A percentile compares a stretch with the other conserved stretches of the same genome.
phyloP scores from a whole-genome alignment of 2,888 invertebrate genomes.

The Thalpophila matura region DNA sequence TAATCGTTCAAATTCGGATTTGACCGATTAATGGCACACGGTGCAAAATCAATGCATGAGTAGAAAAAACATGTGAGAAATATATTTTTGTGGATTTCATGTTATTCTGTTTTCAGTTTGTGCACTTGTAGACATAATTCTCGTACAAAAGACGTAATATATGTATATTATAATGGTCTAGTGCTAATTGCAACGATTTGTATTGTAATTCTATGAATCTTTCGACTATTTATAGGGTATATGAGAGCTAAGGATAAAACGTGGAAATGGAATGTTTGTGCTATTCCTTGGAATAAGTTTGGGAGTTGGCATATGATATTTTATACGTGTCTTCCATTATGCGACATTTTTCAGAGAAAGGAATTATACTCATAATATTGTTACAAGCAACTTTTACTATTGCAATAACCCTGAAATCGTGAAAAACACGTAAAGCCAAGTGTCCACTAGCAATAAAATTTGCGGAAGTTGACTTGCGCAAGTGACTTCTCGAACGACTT shows the following conservation, averaged over 20 bases:
- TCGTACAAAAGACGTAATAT: constrained; percentile 62
- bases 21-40: constrained; percentile 1
- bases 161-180: constrained; percentile 44
- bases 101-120: constrained; percentile 71
- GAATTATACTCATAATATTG: too few species aligned
- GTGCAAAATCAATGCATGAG: constrained; percentile 47
- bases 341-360: too few species aligned
- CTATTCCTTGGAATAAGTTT: neutral
- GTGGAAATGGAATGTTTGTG: neutral
- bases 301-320: too few species aligned
- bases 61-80: constrained; percentile 32
- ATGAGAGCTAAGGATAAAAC: constrained; percentile 49
- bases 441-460: too few species aligned
- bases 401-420: too few species aligned
- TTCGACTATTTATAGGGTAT: constrained; percentile 42
- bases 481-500: too few species aligned
- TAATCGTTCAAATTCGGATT: constrained; percentile 18
- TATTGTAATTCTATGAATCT: constrained; percentile 53
- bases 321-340: too few species aligned
- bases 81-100: constrained; percentile 65
- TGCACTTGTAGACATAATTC: constrained; percentile 62
- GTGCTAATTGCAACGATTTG: constrained; percentile 57
- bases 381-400: too few species aligned
- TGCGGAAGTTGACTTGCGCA: too few species aligned
- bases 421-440: too few species aligned